Conservation (phyloP, 1,140 invertebrate genomes). For the Drosophila setifemur region DNA sequence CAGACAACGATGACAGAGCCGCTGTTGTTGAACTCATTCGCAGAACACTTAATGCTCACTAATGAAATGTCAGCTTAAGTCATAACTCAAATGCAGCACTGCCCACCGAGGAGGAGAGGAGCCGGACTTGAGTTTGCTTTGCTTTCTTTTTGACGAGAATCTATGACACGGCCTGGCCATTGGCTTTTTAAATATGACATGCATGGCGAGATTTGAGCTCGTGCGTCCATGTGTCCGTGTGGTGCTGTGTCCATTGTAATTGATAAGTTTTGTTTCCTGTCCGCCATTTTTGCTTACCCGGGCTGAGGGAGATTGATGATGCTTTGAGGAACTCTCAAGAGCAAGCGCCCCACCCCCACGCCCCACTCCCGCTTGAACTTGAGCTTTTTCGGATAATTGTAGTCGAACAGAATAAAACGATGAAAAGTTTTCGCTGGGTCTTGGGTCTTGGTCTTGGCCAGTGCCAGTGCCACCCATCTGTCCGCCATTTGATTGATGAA, state of each 20-base stretch:
- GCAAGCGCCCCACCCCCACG: no score
- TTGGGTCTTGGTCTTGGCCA: not conserved
- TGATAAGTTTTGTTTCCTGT: constrained; percentile 68
- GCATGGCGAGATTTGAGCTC: constrained; percentile 65
- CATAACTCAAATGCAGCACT: constrained; percentile 79
- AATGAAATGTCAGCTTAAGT: constrained; percentile 82
- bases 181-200: constrained; percentile 78
- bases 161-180: constrained; percentile 20
- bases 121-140: constrained; percentile 6
- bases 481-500: constrained; percentile 73
- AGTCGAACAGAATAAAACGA: constrained; percentile 62
- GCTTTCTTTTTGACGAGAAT: constrained; percentile 3
- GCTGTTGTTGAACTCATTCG: constrained; percentile 70
- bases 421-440: constrained; percentile 71
- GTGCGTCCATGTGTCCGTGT: not conserved
- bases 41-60: constrained; percentile 79
- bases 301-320: constrained; percentile 78
- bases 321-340: constrained; percentile 58
- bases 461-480: constrained; percentile 18
- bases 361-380: constrained; percentile 26
- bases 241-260: constrained; percentile 61
- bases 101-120: constrained; percentile 14
- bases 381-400: constrained; percentile 66
- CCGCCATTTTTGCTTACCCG: constrained; percentile 57
- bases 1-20: constrained; percentile 27